phyloP scores from a whole-genome alignment of 2,888 invertebrate species.

The Macroteleia sp. region DNA sequence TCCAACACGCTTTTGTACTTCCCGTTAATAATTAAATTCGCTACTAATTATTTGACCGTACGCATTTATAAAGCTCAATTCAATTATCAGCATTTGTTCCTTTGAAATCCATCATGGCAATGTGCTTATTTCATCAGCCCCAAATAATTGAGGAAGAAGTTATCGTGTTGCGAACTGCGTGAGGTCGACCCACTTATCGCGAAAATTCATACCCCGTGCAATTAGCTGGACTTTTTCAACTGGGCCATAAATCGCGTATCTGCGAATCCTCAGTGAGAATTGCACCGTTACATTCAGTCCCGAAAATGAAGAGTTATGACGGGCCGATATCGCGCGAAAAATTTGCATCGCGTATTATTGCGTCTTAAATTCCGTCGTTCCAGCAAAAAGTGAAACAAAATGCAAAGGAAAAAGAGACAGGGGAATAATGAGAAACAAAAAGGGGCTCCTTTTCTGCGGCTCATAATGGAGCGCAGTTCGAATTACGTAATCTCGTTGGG shows the following conservation, averaged over 20 bases:
- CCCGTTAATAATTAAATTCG: no score
- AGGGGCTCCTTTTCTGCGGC: conserved; percentile 14
- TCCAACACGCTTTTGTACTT: no score
- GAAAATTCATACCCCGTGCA: conserved; percentile 19
- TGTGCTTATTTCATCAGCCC: no score
- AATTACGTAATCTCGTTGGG: conserved; percentile 47
- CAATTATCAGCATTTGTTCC: no score
- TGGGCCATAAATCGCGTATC: conserved; percentile 33
- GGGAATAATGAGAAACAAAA: not conserved
- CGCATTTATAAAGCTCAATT: no score
- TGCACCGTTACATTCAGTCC: conserved; percentile 23
- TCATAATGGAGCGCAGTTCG: conserved; percentile 20
- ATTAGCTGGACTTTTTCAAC: conserved; percentile 34
- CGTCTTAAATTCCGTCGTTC: conserved; percentile 19
- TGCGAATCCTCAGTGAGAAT: conserved; percentile 11
- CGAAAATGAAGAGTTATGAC: conserved; percentile 48
- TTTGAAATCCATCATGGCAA: no score
- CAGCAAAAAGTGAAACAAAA: not conserved
- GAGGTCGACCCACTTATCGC: conserved; percentile 18
- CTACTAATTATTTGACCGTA: no score
- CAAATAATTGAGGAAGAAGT: conserved; percentile 1
- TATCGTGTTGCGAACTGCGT: not conserved
- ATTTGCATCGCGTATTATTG: conserved; percentile 34
- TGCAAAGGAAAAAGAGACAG: not conserved
- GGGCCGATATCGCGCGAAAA: conserved; percentile 30